Evolutionary conservation across 2,113 vertebrate genomes (phyloP).

Genomic region (Scopus umbretta): DNA sequence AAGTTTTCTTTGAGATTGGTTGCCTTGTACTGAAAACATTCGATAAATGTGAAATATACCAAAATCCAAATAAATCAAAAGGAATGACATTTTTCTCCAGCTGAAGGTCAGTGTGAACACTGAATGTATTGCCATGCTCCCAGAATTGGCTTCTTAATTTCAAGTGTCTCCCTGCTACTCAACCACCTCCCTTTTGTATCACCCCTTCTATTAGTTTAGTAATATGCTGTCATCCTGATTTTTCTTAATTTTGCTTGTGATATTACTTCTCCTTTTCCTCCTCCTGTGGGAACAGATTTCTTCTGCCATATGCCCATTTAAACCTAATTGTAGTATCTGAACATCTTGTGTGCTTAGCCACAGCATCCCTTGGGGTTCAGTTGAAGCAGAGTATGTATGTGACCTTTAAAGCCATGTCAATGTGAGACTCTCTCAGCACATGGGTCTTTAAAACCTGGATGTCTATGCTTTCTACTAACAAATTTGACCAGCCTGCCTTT

Average conservation of each 20-base stretch:
- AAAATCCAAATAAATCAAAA: neutral
- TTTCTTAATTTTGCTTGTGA: conserved; percentile 47
- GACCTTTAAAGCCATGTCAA: conserved; percentile 55
- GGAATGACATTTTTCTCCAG: neutral
- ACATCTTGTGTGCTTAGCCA: conserved; percentile 57
- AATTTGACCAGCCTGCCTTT: conserved; percentile 34
- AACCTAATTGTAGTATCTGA: conserved; percentile 60
- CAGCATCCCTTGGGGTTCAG: conserved; percentile 29
- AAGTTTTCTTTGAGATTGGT: neutral
- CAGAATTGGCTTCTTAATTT: neutral
- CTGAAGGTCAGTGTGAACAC: neutral
- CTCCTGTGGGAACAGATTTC: conserved; percentile 51
- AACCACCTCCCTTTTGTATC: neutral
- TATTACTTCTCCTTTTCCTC: conserved; percentile 43
- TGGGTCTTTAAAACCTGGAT: conserved; percentile 10
- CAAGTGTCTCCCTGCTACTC: neutral
- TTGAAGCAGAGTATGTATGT: neutral
- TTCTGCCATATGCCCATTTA: conserved; percentile 61
- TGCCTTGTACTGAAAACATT: neutral
- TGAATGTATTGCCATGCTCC: neutral
- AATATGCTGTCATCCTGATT: conserved; percentile 44
- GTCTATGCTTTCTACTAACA: conserved; percentile 16
- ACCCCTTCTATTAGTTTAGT: conserved; percentile 18
- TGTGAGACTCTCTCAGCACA: conserved; percentile 26
- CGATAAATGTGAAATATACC: neutral